A percentile compares a stretch with the other conserved stretches of the same genome.
Evolutionary conservation across 1,140 invertebrate genomes (phyloP).

Genomic region (Chionoecetes opilio): DNA sequence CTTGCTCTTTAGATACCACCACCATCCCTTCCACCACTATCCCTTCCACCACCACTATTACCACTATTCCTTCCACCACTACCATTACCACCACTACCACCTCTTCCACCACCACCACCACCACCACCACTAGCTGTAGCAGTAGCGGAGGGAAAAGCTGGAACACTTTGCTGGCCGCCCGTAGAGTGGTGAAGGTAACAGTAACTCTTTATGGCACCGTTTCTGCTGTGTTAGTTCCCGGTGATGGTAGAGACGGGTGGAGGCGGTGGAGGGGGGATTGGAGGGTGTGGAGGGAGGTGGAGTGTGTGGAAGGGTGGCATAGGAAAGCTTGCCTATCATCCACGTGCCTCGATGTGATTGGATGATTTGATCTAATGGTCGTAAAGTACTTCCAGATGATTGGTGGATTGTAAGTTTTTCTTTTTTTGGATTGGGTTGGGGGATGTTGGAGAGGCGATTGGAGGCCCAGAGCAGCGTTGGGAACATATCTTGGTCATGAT

Average conservation of each 20-base stretch:
- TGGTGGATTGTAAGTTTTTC: constrained; percentile 38
- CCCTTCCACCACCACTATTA: background rate
- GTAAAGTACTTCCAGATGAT: constrained; percentile 41
- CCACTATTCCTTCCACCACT: background rate
- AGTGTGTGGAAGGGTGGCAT: background rate
- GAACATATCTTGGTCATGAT: constrained; percentile 15
- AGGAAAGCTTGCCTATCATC: background rate
- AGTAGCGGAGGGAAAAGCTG: background rate
- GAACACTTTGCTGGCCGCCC: constrained; percentile 33
- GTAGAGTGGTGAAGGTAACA: constrained; percentile 68
- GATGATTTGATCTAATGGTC: constrained; percentile 39
- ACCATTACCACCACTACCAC: background rate
- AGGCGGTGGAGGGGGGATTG: background rate
- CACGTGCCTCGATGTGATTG: constrained; percentile 51
- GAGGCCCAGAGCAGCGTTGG: background rate
- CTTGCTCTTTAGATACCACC: no score
- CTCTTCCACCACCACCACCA: background rate
- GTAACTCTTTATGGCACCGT: constrained; percentile 63
- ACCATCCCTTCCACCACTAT: background rate
- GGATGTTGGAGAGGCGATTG: background rate
- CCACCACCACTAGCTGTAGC: background rate
- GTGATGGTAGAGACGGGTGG: constrained; percentile 29
- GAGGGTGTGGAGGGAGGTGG: background rate
- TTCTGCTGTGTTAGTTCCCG: constrained; percentile 64
- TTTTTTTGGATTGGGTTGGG: no score